Conservation (phyloP, 2,113 vertebrate genomes). For the Eptesicus fuscus region DNA sequence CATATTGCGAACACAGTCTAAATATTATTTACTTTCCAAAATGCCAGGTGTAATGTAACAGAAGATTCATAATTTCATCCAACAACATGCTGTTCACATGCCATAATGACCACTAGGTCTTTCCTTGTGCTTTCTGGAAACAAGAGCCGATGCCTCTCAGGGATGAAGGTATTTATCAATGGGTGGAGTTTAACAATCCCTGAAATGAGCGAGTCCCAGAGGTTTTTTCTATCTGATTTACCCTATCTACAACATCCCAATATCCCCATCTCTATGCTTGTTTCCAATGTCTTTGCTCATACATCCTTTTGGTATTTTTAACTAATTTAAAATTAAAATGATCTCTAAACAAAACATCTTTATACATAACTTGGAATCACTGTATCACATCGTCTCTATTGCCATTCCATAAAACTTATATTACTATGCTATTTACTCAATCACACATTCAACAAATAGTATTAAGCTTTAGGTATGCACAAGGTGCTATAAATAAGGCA, state of each 20-base stretch:
- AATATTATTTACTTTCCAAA: conserved; percentile 30
- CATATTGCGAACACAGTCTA: background rate
- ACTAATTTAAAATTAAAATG: conserved; percentile 13
- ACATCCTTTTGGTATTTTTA: background rate
- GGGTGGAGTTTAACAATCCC: background rate
- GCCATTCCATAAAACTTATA: background rate
- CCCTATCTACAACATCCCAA: background rate
- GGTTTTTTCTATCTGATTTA: background rate
- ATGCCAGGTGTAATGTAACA: conserved; percentile 17
- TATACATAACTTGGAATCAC: background rate
- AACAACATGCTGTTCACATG: background rate
- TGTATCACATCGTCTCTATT: background rate
- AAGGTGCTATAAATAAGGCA: background rate
- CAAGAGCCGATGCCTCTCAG: background rate
- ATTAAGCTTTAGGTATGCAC: background rate
- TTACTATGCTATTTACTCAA: background rate
- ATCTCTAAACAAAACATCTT: background rate
- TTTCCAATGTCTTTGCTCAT: background rate
- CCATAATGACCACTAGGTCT: background rate
- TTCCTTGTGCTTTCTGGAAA: background rate
- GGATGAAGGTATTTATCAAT: background rate
- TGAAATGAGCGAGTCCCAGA: background rate
- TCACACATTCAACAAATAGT: background rate
- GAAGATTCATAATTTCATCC: conserved; percentile 24
- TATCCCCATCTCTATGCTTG: background rate